These are phyloP conservation scores for Thinocorus orbignyianus DNA, from an alignment of 2,113 vertebrate genomes.

Conservation along the genomic window DNA sequence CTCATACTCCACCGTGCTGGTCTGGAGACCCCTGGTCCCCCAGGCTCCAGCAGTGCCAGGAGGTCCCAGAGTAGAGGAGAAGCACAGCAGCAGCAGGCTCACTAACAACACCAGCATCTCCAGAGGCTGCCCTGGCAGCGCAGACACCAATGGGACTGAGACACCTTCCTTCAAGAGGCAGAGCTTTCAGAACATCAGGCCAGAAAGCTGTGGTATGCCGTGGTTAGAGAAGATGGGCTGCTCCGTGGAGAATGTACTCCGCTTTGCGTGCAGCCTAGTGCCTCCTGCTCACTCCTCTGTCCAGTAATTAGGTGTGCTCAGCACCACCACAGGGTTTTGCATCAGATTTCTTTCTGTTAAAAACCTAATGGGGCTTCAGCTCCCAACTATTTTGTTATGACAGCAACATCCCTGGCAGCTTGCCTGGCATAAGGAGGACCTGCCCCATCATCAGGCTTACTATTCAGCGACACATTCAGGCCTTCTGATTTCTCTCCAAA, in stretches of 20 bases:
- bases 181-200: neutral
- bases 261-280: neutral
- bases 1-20: neutral
- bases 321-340: neutral
- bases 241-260: neutral
- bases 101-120: neutral
- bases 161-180: neutral
- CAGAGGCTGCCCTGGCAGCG: neutral
- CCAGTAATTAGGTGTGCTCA: neutral
- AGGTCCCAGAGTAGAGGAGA: neutral
- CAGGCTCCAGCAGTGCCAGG: neutral
- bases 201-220: neutral
- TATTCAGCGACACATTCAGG: neutral
- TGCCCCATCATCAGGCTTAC: neutral
- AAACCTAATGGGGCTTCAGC: neutral
- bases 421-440: neutral
- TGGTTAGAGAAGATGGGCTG: neutral
- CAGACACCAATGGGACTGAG: neutral
- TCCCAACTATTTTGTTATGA: neutral
- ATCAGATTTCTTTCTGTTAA: neutral
- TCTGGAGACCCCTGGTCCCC: neutral
- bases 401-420: neutral
- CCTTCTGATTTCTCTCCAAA: neutral
- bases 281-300: neutral
- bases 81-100: neutral